phyloP scores from a whole-genome alignment of 2,888 invertebrate species.

The Drosophila mimetica region DNA sequence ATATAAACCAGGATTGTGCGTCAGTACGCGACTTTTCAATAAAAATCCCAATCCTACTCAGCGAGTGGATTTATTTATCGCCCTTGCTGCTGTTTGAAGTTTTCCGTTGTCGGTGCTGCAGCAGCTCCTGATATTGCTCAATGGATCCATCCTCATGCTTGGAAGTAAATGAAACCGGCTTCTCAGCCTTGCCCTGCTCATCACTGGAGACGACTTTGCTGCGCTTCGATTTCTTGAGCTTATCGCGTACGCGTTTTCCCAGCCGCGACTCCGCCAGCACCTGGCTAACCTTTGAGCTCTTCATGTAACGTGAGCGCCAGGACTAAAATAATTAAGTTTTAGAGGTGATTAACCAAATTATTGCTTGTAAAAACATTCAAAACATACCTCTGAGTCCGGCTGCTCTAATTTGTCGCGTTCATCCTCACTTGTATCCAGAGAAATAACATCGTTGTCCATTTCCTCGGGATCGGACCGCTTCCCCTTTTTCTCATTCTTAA shows the following conservation, averaged over 20 bases:
- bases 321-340: constrained; percentile 80
- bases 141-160: constrained; percentile 85
- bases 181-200: constrained; percentile 46
- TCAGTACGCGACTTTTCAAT: constrained; percentile 63
- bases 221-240: constrained; percentile 85
- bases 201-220: constrained; percentile 35
- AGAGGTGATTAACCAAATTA: neutral
- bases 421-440: constrained; percentile 80
- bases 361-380: neutral
- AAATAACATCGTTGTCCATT: constrained; percentile 75
- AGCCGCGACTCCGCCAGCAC: constrained; percentile 86
- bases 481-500: constrained; percentile 55
- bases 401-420: constrained; percentile 67
- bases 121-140: constrained; percentile 86
- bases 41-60: constrained; percentile 19
- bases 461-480: constrained; percentile 49
- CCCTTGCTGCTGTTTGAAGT: constrained; percentile 61
- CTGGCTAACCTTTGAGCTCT: constrained; percentile 87
- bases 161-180: constrained; percentile 62
- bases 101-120: constrained; percentile 79
- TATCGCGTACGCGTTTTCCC: constrained; percentile 87
- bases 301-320: constrained; percentile 87
- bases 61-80: constrained; percentile 29
- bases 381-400: constrained; percentile 67
- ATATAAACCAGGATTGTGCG: constrained; percentile 50